Evolutionary conservation across 2,888 invertebrate species (phyloP), one percentile per base, ranked within the genome.

Genomic region (Volucella inanis): DNA sequence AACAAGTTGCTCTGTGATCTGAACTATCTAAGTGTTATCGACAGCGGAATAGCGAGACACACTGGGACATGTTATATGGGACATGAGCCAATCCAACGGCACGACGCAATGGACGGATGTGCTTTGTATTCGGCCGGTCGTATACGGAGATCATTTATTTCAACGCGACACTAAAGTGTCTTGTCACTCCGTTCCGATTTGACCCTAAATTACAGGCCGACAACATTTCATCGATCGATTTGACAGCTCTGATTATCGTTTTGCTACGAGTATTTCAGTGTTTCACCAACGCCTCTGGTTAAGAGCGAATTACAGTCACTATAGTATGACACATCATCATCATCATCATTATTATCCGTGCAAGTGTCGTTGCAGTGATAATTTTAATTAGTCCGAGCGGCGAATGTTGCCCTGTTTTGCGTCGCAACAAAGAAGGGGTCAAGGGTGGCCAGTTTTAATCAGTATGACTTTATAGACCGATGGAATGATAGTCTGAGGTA

Each of bases 161-260:
- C 67, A 85, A 81, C 85, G 81, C 68, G 85, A 85, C 85, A 85
- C 64, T 81, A 77, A 85, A 85, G 81, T 68, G 57, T 81, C 85
- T 81, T 85, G 85, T 77, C 85, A 81, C 76, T 71, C 67, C 64
- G 81, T 72, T 76, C 81, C 62, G 62, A 54, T 76, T 71, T 81
- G 81, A 85, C 85, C 85, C 81, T 54, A 76, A 81, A 85, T 76
- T 71, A 75, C 45, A 61, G 83, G 59, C 80, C 59, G 71, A 72
- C 85, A 85, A 61, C 80, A 80, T 84, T 84, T 84, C 80, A 84
- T 84, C 84, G 84, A 75, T 65, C 54, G 57, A n/a, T 76, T 84
- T 84, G 84, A 84, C 84, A 84, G 84, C 80, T 31, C 31, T 84
- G 80, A 67, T 84, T 80, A 84, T 71, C 70, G 71, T 55, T 59